Base-by-base conservation (phyloP, 2,888 invertebrate species). In the Hybos culiciformis region DNA sequence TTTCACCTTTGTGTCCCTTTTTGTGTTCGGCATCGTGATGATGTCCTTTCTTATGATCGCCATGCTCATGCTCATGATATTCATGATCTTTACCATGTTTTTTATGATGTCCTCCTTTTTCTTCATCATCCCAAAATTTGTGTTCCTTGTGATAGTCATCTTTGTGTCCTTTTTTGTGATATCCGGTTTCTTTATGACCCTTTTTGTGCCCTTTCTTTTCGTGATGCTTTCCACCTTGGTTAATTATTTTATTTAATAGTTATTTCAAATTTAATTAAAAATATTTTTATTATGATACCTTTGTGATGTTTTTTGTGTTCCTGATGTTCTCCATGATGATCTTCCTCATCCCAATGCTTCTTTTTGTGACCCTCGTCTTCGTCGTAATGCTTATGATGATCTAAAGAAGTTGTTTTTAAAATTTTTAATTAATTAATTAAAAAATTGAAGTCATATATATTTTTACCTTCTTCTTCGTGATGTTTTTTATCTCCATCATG, bases 71-170 rank as follows among this genome's bases (percentile, higher is more conserved):
- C 48, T 78, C 79, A 57, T 85, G 84, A 57, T 85, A 78, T 18
- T 80, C 80, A 56, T 85, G 79, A 66, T 80, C 79, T 59, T 81
- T 77, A 11, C 85, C 86, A 55, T 82, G 80, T 57, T 86, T 87
- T 62, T 79, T 76, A 59, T 86, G 85, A 57, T 85, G 78, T 1
- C 86, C 86, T 4, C 81, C 83, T 59, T 86, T 84, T 63, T 87
- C 83, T 63, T 79, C 80, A 61, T 87, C 85, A 57, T 87, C 86
- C 66, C 87, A 87, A 71, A 87, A 87, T 63, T 86, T 85, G 62
- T 85, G 85, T 56, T 85, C 81, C 62, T 87, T 87, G 55, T 83
- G 80, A 59, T 81, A 86, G 59, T 88, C 87, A 56, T 87, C 87
- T 60, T 88, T 88, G 64, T 86, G 83, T 31, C 82, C 80, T 57